Percentiles rank a stretch among this genome's conserved stretches.
These are phyloP conservation scores for Mythimna impura DNA, from an alignment of 2,888 invertebrate species.

Conservation along the genomic window DNA sequence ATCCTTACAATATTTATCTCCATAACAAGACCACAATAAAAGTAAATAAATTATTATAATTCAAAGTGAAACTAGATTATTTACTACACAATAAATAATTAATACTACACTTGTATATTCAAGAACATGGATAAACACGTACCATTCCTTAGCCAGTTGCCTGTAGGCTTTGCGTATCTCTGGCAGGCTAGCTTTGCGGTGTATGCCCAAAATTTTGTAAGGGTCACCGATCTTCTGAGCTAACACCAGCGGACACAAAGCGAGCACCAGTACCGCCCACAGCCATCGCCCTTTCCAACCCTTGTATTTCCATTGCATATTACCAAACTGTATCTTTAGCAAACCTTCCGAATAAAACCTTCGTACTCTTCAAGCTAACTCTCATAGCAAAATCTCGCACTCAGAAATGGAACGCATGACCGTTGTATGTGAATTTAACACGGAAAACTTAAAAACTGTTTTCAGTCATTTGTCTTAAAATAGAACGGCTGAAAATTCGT, in stretches of 20 bases:
- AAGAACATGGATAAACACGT: conserved; percentile 66
- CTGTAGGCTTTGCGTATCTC: conserved; percentile 98
- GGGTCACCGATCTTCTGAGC: conserved; percentile 93
- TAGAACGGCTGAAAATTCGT: conserved; percentile 85
- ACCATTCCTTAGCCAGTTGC: conserved; percentile 97
- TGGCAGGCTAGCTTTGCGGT: conserved; percentile 93
- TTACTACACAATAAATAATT: conserved; percentile 5
- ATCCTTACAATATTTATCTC: background rate
- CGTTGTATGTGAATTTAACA: conserved; percentile 70
- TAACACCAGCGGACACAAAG: conserved; percentile 72
- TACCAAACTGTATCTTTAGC: conserved; percentile 70
- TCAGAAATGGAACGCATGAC: conserved; percentile 73
- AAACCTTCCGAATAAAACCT: conserved; percentile 69
- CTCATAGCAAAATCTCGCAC: conserved; percentile 71
- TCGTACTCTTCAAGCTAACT: conserved; percentile 73
- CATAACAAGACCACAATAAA: conserved; percentile 2
- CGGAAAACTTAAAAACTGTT: conserved; percentile 77
- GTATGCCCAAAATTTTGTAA: conserved; percentile 95
- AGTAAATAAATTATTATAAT: conserved; percentile 16
- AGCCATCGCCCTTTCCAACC: conserved; percentile 83
- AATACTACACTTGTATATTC: background rate
- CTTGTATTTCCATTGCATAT: conserved; percentile 87
- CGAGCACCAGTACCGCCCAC: conserved; percentile 74
- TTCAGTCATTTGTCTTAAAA: conserved; percentile 89
- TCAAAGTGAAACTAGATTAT: background rate